These are phyloP conservation scores for Porites lobata DNA, from an alignment of 92 coral and sea anemone genomes.

Conservation along the genomic window DNA sequence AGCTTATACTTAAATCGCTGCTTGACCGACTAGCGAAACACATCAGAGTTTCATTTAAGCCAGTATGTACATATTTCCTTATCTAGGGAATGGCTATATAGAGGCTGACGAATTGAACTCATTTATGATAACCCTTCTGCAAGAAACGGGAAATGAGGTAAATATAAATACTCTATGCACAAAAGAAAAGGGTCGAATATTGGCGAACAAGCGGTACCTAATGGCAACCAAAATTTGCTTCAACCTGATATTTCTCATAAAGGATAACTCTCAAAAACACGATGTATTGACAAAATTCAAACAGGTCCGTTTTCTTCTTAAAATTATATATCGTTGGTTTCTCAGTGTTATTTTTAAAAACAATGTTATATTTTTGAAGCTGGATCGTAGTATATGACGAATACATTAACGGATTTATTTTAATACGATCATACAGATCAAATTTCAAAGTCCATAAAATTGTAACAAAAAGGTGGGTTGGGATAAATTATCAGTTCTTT, in stretches of 20 bases:
- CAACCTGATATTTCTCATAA: not conserved
- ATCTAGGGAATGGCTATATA: conserved; percentile 62
- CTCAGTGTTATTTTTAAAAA: too few relatives aligned
- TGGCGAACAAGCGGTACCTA: not conserved
- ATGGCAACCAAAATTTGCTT: not conserved
- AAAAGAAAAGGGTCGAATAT: not conserved
- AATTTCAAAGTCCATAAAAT: not conserved
- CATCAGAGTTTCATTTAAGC: not conserved
- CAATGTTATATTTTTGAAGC: too few relatives aligned
- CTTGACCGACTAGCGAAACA: not conserved
- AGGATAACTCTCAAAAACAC: too few relatives aligned
- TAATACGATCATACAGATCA: not conserved
- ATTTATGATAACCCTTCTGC: conserved; percentile 44
- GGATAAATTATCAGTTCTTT: too few relatives aligned
- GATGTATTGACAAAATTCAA: too few relatives aligned
- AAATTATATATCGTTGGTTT: too few relatives aligned
- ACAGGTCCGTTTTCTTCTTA: too few relatives aligned
- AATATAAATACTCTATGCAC: not conserved
- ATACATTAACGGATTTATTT: too few relatives aligned
- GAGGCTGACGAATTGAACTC: conserved; percentile 57
- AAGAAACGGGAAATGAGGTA: conserved; percentile 70
- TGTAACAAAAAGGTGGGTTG: too few relatives aligned
- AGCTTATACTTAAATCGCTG: not conserved
- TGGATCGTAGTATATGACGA: too few relatives aligned
- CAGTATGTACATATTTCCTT: not conserved